phyloP scores from a whole-genome alignment of 2,113 vertebrate species.

The Ailuropoda melanoleuca region DNA sequence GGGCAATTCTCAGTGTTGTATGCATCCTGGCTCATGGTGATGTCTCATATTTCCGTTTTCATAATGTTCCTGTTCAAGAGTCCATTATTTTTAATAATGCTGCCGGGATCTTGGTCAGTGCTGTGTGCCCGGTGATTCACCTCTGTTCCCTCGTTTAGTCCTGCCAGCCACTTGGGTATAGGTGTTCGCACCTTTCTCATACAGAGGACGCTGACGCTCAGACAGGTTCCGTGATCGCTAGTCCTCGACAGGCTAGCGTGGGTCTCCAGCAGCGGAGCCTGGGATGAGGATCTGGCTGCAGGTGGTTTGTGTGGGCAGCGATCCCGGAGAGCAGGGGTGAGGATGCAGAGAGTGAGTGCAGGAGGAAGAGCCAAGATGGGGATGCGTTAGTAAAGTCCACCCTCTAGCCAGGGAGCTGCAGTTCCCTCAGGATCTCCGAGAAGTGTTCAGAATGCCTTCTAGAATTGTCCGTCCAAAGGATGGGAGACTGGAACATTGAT shows the following conservation, averaged over 20 bases:
- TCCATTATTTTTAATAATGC: background rate
- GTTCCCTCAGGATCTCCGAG: background rate
- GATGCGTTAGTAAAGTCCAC: background rate
- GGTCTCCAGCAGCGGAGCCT: background rate
- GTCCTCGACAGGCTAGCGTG: too few species aligned
- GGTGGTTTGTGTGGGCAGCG: background rate
- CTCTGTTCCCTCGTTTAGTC: background rate
- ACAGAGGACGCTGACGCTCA: background rate
- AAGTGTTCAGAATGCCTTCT: too few species aligned
- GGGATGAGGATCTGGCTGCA: background rate
- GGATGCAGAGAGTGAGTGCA: fast-evolving
- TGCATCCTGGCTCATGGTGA: background rate
- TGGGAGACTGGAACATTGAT: fast-evolving
- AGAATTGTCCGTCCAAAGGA: fast-evolving
- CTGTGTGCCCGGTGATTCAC: background rate
- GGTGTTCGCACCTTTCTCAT: background rate
- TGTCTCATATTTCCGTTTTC: too few species aligned
- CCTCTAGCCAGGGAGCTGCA: too few species aligned
- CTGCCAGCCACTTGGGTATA: background rate
- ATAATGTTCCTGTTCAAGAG: background rate
- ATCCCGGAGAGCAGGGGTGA: background rate
- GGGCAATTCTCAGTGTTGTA: too few species aligned
- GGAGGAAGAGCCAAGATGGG: too few species aligned
- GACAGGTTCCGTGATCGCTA: background rate
- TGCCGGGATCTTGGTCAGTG: background rate